Evolutionary conservation across 2,888 invertebrate species (phyloP).

Genomic region (Alcis repandata): DNA sequence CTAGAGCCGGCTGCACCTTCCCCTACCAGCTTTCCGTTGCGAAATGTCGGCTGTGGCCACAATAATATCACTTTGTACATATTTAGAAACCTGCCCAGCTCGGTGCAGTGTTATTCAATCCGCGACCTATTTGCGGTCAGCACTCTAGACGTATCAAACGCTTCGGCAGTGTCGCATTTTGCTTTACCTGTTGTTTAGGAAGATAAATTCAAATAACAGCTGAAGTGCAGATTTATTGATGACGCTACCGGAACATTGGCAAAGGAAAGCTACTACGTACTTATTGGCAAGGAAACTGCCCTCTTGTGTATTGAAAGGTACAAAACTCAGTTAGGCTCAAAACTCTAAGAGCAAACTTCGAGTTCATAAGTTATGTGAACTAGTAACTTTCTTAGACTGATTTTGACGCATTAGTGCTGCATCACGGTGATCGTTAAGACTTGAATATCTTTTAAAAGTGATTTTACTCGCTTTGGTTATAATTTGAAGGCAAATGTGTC

Average conservation of each 20-base stretch:
- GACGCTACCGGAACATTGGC: neutral
- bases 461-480: constrained; percentile 5
- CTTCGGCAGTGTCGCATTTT: constrained; percentile 47
- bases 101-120: constrained; percentile 79
- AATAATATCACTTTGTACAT: constrained; percentile 64
- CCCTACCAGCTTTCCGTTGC: constrained; percentile 51
- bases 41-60: constrained; percentile 38
- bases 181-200: constrained; percentile 31
- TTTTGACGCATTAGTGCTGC: constrained; percentile 7
- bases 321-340: neutral
- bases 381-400: constrained; percentile 3
- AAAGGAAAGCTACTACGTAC: neutral
- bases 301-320: neutral
- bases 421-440: constrained; percentile 2
- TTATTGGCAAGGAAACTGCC: neutral
- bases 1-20: constrained; percentile 48
- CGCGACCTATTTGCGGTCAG: constrained; percentile 84
- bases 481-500: neutral
- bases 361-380: neutral
- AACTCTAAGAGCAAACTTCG: neutral
- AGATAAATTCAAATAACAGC: constrained; percentile 3
- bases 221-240: neutral
- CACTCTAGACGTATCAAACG: constrained; percentile 61
- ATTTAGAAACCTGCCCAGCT: constrained; percentile 81
- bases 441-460: neutral